phyloP scores from a whole-genome alignment of 2,797 vertebrate species.

The Chrysocyon brachyurus region DNA sequence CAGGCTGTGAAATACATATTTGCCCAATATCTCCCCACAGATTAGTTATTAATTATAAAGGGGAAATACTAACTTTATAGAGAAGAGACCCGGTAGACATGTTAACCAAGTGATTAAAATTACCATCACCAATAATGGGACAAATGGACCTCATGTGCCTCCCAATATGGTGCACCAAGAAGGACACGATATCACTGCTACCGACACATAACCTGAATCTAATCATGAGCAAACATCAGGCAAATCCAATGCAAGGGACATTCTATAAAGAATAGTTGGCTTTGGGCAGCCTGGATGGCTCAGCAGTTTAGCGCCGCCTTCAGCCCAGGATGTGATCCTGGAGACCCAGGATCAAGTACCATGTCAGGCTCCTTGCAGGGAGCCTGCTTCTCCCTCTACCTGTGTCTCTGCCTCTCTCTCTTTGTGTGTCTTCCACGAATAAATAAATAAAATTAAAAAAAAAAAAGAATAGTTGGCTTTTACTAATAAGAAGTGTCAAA shows the following conservation, averaged over 20 bases:
- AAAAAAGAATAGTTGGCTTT: neutral
- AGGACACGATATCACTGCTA: neutral
- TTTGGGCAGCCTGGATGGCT: neutral
- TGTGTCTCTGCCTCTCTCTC: too few species aligned
- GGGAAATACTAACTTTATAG: neutral
- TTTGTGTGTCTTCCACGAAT: too few species aligned
- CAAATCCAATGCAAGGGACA: neutral
- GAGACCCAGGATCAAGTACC: too few species aligned
- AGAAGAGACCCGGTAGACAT: neutral
- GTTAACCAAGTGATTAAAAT: neutral
- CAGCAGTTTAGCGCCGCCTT: too few species aligned
- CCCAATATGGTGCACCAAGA: neutral
- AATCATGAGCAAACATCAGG: neutral
- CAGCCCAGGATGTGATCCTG: too few species aligned
- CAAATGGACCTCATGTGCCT: neutral
- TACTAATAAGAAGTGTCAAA: neutral
- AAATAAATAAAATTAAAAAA: too few species aligned
- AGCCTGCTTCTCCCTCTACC: too few species aligned
- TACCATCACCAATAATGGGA: neutral
- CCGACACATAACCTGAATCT: neutral
- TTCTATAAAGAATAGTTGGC: neutral
- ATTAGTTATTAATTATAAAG: neutral
- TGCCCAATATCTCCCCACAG: neutral
- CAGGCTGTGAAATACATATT: neutral
- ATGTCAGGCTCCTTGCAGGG: too few species aligned